Base-by-base conservation (phyloP, 2,113 vertebrate species). In the Microcebus jonahi region DNA sequence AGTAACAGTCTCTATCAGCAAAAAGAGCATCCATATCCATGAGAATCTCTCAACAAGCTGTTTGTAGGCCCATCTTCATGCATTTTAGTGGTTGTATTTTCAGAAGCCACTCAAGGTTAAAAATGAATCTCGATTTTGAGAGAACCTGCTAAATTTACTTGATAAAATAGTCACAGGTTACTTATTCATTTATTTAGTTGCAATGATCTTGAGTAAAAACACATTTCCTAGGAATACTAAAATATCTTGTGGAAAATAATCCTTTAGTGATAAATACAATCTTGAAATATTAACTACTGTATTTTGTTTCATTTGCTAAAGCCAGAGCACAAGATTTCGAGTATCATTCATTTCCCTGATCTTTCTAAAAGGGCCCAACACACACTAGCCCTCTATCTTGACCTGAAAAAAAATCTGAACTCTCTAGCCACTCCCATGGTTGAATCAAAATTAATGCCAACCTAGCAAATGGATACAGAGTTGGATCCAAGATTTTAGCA, bases 211-310 rank as follows among this genome's bases (percentile, higher is more conserved):
- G 31, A 82, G 1, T 85, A 31, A 5, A 94, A 76, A 94, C 42
- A n/a, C 3, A 71, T 65, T 80, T 85, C 34, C 23, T n/a, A 39
- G 25, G 48, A 81, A n/a, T 48, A 63, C 9, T 53, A 17, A 77
- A 36, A 42, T 53, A 31, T 27, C 18, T 36, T 63, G 36, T 12
- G 21, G 21, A 8, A 86, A 84, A 81, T n/a, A 31, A 63, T 42
- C 1, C 3, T 48, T 75, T 39, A 36, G 7, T 4, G 0, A 21
- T 2, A 73, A 14, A 18, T 55, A 80, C 5, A n/a, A 70, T 20
- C 10, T 67, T 55, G 53, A 65, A 55, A 75, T 77, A 15, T 13
- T 3, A 0, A 15, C 9, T 29, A 53, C 1, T 50, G 0, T 20
- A 27, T 45, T 88, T 65, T 80, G 7, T 23, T 89, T 73, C 23